These are phyloP conservation scores for Pagetopsis macropterus DNA, from an alignment of 2,797 vertebrate species.

Conservation along the genomic window DNA sequence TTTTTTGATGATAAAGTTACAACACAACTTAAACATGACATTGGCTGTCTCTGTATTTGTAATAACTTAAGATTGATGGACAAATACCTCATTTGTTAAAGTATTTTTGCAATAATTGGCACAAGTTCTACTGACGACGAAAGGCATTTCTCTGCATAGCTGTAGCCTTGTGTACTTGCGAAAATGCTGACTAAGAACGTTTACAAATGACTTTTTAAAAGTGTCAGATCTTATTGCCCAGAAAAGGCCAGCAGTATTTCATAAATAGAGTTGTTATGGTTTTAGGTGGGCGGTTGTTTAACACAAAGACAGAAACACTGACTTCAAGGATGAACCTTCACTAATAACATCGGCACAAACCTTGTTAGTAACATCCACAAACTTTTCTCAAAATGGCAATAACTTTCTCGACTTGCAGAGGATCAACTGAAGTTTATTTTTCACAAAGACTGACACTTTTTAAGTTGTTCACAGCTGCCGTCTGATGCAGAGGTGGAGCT, in stretches of 20 bases:
- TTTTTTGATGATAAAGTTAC: too few relatives aligned
- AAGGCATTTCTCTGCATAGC: slow-evolving; percentile 65
- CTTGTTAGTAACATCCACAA: neutral
- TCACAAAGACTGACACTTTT: slow-evolving; percentile 16
- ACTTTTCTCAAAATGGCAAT: neutral
- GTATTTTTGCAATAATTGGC: slow-evolving; percentile 38
- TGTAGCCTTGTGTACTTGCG: slow-evolving; percentile 44
- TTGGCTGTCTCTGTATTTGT: neutral
- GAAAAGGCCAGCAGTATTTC: slow-evolving; percentile 39
- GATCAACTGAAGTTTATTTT: neutral
- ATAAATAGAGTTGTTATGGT: slow-evolving; percentile 32
- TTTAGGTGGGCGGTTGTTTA: slow-evolving; percentile 35
- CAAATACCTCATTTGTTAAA: slow-evolving; percentile 26
- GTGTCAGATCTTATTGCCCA: slow-evolving; percentile 37
- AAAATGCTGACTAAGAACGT: slow-evolving; percentile 57
- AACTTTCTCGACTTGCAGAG: neutral
- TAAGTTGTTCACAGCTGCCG: slow-evolving; percentile 18
- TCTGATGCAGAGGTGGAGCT: slow-evolving; percentile 36
- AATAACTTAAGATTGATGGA: neutral
- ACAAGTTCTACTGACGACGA: slow-evolving; percentile 53
- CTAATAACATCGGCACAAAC: slow-evolving; percentile 1
- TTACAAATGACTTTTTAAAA: slow-evolving; percentile 64
- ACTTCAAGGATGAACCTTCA: neutral
- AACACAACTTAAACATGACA: neutral
- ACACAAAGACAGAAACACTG: neutral